These are phyloP conservation scores for Brachyhypopomus gauderio DNA, from an alignment of 2,113 vertebrate genomes.

Conservation along the genomic window DNA sequence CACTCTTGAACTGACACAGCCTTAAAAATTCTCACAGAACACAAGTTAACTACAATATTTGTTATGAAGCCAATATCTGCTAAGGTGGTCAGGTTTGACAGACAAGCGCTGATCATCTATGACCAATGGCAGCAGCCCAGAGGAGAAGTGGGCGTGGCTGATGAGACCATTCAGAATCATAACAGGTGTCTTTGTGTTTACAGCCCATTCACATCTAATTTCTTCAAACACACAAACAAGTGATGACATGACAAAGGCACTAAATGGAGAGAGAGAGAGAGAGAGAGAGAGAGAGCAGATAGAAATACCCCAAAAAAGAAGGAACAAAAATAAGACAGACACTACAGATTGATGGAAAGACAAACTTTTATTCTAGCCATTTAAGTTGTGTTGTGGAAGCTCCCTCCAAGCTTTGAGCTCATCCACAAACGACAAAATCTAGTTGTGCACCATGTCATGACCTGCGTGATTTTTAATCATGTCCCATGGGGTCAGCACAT, in stretches of 20 bases:
- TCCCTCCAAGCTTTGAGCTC: neutral
- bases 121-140: conserved; percentile 23
- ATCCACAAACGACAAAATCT: neutral
- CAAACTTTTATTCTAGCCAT: neutral
- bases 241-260: too few relatives aligned
- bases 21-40: neutral
- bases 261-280: neutral
- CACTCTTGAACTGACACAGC: conserved; percentile 1
- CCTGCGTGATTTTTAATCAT: neutral
- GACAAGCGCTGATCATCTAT: neutral
- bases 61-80: neutral
- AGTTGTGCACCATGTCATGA: neutral
- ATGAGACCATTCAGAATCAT: neutral
- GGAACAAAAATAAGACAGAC: too few relatives aligned
- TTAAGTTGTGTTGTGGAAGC: neutral
- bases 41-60: neutral
- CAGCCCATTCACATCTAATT: too few relatives aligned
- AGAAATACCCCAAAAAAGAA: neutral
- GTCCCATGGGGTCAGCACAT: neutral
- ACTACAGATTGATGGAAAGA: neutral
- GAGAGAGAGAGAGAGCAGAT: neutral
- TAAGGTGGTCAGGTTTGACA: conserved; percentile 39
- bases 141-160: conserved; percentile 36
- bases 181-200: too few relatives aligned
- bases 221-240: neutral